These are phyloP conservation scores for Caenorhabditis afra DNA, from an alignment of 2,888 invertebrate species.

Conservation along the genomic window DNA sequence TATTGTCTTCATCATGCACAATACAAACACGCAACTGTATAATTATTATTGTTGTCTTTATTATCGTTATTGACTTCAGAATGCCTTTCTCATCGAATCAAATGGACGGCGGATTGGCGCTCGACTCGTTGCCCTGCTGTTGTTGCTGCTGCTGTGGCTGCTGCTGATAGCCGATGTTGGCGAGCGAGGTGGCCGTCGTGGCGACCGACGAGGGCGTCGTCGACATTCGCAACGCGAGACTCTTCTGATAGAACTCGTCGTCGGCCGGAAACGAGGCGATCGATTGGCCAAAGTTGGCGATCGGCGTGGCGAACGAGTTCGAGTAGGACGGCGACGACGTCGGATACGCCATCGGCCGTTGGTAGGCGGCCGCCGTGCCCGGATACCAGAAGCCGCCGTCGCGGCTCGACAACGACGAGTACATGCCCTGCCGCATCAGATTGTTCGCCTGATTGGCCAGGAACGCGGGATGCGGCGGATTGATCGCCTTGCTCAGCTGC, in stretches of 20 bases:
- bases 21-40: too few relatives aligned
- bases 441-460: constrained; percentile 62
- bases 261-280: constrained; percentile 69
- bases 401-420: constrained; percentile 61
- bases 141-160: constrained; percentile 44
- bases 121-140: constrained; percentile 34
- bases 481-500: constrained; percentile 78
- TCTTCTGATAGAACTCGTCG: constrained; percentile 75
- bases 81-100: neutral
- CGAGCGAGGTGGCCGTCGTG: constrained; percentile 35
- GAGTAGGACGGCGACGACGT: constrained; percentile 74
- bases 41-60: too few relatives aligned
- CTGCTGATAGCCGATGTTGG: constrained; percentile 55
- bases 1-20: too few relatives aligned
- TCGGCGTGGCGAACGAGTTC: constrained; percentile 69
- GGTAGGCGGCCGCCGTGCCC: constrained; percentile 59
- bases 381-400: constrained; percentile 70
- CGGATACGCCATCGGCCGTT: constrained; percentile 77
- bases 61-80: neutral
- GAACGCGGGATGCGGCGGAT: constrained; percentile 61
- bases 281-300: constrained; percentile 69
- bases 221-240: constrained; percentile 65
- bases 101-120: constrained; percentile 50
- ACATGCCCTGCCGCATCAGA: constrained; percentile 70
- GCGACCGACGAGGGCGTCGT: constrained; percentile 55